Conservation (phyloP, 2,888 invertebrate genomes). For the Drosophila picticornis region DNA sequence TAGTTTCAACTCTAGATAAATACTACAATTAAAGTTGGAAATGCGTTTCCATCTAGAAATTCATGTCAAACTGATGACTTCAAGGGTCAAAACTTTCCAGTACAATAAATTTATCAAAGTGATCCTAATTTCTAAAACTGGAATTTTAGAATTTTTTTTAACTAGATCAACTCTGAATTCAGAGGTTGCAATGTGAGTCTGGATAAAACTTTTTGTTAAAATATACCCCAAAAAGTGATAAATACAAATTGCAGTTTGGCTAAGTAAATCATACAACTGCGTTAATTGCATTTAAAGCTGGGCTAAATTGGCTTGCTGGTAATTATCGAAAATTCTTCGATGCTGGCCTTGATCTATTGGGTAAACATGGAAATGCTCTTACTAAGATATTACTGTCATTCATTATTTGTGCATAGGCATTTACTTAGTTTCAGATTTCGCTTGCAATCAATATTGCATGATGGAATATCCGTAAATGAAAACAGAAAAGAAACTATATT, state of each 20-base stretch:
- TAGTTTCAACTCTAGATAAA: background rate
- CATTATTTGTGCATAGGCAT: constrained; percentile 15
- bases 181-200: background rate
- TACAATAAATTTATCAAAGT: background rate
- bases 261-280: background rate
- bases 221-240: too few species aligned
- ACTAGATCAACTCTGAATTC: background rate
- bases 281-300: background rate
- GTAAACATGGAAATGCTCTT: constrained; percentile 52
- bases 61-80: background rate
- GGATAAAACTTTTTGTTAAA: background rate
- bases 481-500: constrained; percentile 28
- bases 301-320: background rate
- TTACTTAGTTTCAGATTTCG: constrained; percentile 11
- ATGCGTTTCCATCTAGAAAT: too few species aligned
- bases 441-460: constrained; percentile 52
- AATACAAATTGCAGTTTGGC: background rate
- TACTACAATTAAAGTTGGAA: too few species aligned
- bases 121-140: background rate
- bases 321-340: background rate
- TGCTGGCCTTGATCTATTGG: constrained; percentile 39
- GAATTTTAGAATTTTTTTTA: background rate
- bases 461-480: constrained; percentile 20
- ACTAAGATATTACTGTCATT: background rate
- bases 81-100: background rate